These are phyloP conservation scores for Salarias fasciatus DNA, from an alignment of 2,797 vertebrate species.

Conservation along the genomic window DNA sequence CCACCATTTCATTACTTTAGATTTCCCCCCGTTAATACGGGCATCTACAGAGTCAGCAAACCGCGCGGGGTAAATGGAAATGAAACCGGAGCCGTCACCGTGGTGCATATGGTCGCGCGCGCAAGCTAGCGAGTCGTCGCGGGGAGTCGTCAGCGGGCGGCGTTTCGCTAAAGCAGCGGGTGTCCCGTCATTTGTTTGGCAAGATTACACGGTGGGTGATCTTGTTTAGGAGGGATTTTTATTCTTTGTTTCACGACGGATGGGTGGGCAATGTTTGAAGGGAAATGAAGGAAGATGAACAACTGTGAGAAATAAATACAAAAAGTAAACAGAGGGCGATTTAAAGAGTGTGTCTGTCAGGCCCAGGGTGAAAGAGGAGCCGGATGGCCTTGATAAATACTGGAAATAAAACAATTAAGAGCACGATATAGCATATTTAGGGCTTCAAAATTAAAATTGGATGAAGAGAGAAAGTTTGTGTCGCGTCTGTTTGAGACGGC, in stretches of 20 bases:
- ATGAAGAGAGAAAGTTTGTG: constrained; percentile 13
- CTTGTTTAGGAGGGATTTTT: constrained; percentile 68
- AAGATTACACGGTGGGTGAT: constrained; percentile 78
- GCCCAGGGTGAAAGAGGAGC: constrained; percentile 5
- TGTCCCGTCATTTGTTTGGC: constrained; percentile 72
- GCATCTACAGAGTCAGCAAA: constrained; percentile 71
- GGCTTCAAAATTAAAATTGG: background rate
- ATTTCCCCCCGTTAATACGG: constrained; percentile 60
- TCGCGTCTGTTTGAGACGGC: constrained; percentile 20
- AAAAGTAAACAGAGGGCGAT: constrained; percentile 41
- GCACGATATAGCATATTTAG: constrained; percentile 3
- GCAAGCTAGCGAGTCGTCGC: constrained; percentile 43
- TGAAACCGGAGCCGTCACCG: constrained; percentile 61
- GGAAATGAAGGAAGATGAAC: constrained; percentile 58
- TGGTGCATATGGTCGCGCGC: constrained; percentile 60
- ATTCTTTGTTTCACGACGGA: constrained; percentile 69
- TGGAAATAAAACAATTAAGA: constrained; percentile 8
- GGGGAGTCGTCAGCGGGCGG: constrained; percentile 45
- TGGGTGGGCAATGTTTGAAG: constrained; percentile 65
- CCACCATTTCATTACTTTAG: constrained; percentile 62
- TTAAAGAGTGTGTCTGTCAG: constrained; percentile 19
- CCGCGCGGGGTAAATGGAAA: constrained; percentile 64
- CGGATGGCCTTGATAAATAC: constrained; percentile 14
- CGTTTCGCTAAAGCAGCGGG: constrained; percentile 62
- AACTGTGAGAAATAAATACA: constrained; percentile 49